phyloP scores from a whole-genome alignment of 2,113 vertebrate species.

The Anguilla japonica region DNA sequence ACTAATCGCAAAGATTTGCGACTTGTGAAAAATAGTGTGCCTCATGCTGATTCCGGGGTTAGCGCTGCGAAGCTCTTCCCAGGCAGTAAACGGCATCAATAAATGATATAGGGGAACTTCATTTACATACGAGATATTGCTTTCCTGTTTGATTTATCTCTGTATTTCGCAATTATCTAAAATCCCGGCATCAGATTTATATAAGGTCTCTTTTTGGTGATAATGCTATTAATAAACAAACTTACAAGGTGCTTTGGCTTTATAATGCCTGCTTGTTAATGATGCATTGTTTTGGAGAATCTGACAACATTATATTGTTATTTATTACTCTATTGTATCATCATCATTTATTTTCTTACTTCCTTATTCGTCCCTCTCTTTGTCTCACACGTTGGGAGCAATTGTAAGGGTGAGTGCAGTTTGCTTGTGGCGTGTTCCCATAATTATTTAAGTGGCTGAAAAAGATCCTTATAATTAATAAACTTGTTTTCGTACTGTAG shows the following conservation, averaged over 20 bases:
- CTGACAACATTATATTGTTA: conserved; percentile 40
- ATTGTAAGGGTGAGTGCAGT: conserved; percentile 34
- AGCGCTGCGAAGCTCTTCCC: conserved; percentile 8
- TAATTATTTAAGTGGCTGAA: conserved; percentile 16
- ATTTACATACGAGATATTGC: conserved; percentile 32
- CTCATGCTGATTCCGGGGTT: conserved; percentile 6
- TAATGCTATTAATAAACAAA: conserved; percentile 39
- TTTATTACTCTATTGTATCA: conserved; percentile 47
- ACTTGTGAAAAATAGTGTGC: conserved; percentile 15
- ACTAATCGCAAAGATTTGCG: conserved; percentile 4
- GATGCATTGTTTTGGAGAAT: conserved; percentile 48
- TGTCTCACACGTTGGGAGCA: conserved; percentile 37
- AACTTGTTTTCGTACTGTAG: background rate
- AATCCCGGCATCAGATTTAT: conserved; percentile 37
- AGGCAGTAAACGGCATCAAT: conserved; percentile 24
- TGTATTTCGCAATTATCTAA: conserved; percentile 33
- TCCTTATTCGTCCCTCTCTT: conserved; percentile 37
- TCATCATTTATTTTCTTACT: conserved; percentile 41
- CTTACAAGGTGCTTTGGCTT: conserved; percentile 37
- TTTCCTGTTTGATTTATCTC: conserved; percentile 31
- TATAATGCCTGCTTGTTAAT: conserved; percentile 44
- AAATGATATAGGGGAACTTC: conserved; percentile 16
- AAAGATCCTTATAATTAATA: conserved; percentile 15
- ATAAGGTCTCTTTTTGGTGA: conserved; percentile 34
- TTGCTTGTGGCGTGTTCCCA: conserved; percentile 26